Evolutionary conservation across 2,113 vertebrate species (phyloP).

Genomic region (Nothobranchius kuhntae): DNA sequence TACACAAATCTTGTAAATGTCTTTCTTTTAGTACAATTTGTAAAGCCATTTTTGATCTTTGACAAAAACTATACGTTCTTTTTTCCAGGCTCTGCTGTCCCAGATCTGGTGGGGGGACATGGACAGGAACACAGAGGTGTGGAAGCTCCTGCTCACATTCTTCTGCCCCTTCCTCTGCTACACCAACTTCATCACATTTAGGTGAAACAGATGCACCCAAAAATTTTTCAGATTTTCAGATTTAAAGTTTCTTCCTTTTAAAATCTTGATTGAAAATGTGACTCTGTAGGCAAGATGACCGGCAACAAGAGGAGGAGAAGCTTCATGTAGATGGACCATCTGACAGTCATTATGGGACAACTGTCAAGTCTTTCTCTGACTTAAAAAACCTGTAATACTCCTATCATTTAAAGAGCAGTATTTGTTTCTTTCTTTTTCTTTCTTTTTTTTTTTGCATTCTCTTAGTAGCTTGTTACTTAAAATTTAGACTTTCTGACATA

Average conservation of each 20-base stretch:
- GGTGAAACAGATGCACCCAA: constrained; percentile 59
- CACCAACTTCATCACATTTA: constrained; percentile 84
- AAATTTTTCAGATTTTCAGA: too few species aligned
- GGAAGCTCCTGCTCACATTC: constrained; percentile 84
- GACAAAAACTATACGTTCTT: not conserved
- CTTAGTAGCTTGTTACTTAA: not conserved
- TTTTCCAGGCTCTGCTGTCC: constrained; percentile 82
- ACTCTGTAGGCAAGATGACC: not conserved
- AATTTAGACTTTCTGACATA: not conserved
- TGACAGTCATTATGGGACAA: constrained; percentile 70
- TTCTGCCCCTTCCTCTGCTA: constrained; percentile 86
- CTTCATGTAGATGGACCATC: constrained; percentile 11
- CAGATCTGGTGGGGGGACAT: constrained; percentile 95
- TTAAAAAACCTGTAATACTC: constrained; percentile 65
- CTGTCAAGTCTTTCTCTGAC: constrained; percentile 78
- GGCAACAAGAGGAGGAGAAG: constrained; percentile 21
- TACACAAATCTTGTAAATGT: too few species aligned
- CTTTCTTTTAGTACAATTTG: too few species aligned
- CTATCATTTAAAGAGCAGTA: too few species aligned
- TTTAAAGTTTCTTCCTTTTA: too few species aligned
- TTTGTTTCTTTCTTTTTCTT: not conserved
- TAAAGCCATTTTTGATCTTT: not conserved
- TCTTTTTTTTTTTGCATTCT: not conserved
- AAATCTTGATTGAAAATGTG: too few species aligned
- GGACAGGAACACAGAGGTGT: constrained; percentile 82